Percentiles rank a stretch among this genome's conserved stretches.
Evolutionary conservation across 1,140 invertebrate species (phyloP).

Genomic region (Drosophila tani): DNA sequence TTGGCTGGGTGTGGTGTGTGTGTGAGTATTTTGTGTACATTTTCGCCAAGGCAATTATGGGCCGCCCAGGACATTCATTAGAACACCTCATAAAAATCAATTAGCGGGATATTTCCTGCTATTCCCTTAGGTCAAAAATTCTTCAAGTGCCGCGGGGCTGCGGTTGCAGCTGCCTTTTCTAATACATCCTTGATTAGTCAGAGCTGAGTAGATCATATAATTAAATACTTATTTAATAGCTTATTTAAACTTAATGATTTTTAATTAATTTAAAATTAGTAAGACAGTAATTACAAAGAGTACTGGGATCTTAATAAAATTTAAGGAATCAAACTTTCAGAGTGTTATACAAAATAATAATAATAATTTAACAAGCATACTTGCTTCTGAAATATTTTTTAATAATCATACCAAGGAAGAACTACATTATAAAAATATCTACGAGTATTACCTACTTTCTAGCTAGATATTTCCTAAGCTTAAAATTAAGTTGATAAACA

Average conservation of each 20-base stretch:
- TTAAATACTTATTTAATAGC: background rate
- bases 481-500: background rate
- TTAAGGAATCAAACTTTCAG: background rate
- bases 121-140: constrained; percentile 38
- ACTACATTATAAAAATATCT: background rate
- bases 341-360: no score
- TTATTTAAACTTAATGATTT: background rate
- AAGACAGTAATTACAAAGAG: background rate
- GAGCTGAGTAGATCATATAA: background rate
- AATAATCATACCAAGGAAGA: background rate
- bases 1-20: background rate
- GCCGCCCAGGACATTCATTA: constrained; percentile 66
- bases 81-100: constrained; percentile 73
- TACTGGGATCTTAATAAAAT: background rate
- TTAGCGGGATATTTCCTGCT: constrained; percentile 37
- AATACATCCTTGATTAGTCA: background rate
- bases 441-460: background rate
- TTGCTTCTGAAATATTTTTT: background rate
- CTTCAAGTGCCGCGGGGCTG: constrained; percentile 15
- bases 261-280: background rate
- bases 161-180: background rate
- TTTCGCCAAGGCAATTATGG: constrained; percentile 30
- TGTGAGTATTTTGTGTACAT: constrained; percentile 35
- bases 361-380: no score
- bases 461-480: background rate